Conservation (phyloP, 2,797 vertebrate genomes). For the Propithecus deckenii region DNA sequence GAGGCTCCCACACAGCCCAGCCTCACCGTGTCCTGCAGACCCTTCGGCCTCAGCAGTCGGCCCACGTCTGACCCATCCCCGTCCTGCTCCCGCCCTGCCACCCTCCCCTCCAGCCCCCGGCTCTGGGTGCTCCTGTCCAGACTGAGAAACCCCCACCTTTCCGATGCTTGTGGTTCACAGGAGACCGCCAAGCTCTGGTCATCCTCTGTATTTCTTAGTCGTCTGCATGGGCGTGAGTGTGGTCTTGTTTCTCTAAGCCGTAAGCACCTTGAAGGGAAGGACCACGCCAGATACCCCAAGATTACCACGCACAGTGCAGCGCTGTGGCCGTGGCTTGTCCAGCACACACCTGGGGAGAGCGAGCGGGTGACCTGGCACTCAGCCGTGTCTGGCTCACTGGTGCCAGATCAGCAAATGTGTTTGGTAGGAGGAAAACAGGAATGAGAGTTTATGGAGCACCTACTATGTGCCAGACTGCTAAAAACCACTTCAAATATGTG, state of each 20-base stretch:
- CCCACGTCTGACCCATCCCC: neutral
- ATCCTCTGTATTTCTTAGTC: neutral
- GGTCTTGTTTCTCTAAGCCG: neutral
- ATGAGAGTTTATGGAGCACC: neutral
- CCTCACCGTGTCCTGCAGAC: neutral
- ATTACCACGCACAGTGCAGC: too few species aligned
- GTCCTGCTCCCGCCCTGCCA: neutral
- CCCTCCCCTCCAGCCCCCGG: neutral
- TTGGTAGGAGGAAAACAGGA: neutral
- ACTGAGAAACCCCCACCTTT: neutral
- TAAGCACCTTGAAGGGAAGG: neutral
- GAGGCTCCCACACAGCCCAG: neutral
- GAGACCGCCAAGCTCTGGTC: neutral
- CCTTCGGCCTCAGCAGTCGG: neutral
- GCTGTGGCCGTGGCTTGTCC: fast-evolving
- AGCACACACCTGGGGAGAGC: fast-evolving
- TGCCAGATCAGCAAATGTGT: neutral
- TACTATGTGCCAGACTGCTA: neutral
- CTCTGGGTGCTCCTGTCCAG: neutral
- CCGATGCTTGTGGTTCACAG: neutral
- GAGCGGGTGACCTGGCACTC: neutral
- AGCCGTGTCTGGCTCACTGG: fast-evolving
- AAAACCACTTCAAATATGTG: neutral
- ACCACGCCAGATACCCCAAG: neutral
- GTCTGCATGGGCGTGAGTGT: neutral